Conservation (phyloP, 2,888 invertebrate genomes). For the Eupithecia inturbata region DNA sequence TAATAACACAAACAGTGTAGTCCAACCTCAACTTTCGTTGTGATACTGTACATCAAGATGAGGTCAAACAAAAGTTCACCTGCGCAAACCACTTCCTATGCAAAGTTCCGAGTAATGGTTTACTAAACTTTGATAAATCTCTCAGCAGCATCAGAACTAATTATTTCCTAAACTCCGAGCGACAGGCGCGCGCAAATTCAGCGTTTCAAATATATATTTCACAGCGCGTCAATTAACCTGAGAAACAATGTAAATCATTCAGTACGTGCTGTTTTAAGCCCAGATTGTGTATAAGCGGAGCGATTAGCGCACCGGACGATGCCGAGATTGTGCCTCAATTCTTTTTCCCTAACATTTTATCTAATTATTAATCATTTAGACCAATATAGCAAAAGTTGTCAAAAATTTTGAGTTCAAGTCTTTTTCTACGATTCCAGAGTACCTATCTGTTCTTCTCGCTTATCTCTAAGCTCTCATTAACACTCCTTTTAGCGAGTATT, state of each 20-base stretch:
- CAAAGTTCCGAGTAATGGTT: slow-evolving; percentile 22
- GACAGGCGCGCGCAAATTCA: slow-evolving; percentile 57
- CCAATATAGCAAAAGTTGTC: not conserved
- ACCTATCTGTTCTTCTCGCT: not conserved
- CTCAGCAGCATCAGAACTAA: slow-evolving; percentile 50
- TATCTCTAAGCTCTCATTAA: not conserved
- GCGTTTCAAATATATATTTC: slow-evolving; percentile 63
- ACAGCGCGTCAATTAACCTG: slow-evolving; percentile 66
- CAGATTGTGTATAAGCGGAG: slow-evolving; percentile 7
- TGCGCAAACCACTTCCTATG: slow-evolving; percentile 12
- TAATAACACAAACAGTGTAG: not conserved
- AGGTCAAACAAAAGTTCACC: slow-evolving; percentile 14
- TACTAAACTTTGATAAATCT: slow-evolving; percentile 39
- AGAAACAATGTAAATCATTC: slow-evolving; percentile 56
- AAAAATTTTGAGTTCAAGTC: not conserved
- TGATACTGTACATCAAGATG: not conserved
- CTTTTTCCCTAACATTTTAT: not conserved
- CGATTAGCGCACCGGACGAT: slow-evolving; percentile 1
- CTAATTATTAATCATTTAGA: not conserved
- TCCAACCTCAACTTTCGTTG: not conserved
- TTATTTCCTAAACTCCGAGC: slow-evolving; percentile 56
- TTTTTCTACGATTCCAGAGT: not conserved
- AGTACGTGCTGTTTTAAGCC: slow-evolving; percentile 36
- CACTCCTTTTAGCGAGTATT: slow-evolving; percentile 19
- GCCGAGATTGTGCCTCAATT: not conserved